These are phyloP conservation scores for Ginglymostoma cirratum DNA, from an alignment of 2,113 vertebrate genomes.

Conservation along the genomic window DNA sequence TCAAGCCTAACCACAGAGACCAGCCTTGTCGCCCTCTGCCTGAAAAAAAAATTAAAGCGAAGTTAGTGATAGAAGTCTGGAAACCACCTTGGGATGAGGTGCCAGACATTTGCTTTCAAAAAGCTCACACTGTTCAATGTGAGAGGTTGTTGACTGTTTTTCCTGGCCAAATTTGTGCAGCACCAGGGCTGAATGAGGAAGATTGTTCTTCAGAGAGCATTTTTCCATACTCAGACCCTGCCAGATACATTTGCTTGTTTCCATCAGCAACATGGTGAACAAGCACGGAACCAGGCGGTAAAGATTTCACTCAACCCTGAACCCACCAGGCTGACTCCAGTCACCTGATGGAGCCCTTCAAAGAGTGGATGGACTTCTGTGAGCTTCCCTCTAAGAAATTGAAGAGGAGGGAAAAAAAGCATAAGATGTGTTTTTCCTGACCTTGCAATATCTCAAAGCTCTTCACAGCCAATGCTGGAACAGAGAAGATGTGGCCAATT, in stretches of 20 bases:
- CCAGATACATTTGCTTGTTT: not conserved
- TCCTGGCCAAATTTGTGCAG: not conserved
- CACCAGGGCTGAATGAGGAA: not conserved
- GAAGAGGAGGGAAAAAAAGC: not conserved
- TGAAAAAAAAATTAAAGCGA: not conserved
- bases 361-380: not conserved
- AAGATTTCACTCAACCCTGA: not conserved
- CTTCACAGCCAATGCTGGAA: not conserved
- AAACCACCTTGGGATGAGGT: not conserved
- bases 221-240: slow-evolving; percentile 1
- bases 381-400: not conserved
- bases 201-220: not conserved
- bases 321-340: not conserved
- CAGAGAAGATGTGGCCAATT: not conserved
- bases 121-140: not conserved
- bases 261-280: not conserved
- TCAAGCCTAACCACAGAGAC: not conserved
- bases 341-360: not conserved
- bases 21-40: not conserved
- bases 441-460: not conserved
- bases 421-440: not conserved
- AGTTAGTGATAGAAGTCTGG: not conserved
- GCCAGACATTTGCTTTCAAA: not conserved
- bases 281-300: not conserved
- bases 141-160: not conserved